Evolutionary conservation across 2,888 invertebrate species (phyloP), one percentile per base, ranked within the genome.

Genomic region (Aporophyla lueneburgensis): DNA sequence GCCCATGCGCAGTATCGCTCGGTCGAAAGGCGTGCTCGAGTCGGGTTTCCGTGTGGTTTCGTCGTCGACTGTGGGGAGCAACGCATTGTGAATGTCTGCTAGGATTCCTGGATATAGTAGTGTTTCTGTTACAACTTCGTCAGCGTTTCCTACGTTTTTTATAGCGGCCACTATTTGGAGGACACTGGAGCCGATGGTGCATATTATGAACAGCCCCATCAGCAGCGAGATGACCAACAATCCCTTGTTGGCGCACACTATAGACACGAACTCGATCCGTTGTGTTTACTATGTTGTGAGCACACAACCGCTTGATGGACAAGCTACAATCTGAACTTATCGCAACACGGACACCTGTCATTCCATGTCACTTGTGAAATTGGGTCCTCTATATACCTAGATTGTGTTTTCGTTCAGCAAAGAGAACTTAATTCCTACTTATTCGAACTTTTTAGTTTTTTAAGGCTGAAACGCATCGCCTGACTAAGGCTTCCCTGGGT

Each of bases 141-240:
- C 53, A n/a, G 16, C n/a, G 16, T 40, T 67, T 19, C 4, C 24
- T 19, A 10, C 46, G 46, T 3, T 24, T 19, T 63, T 63, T 19
- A 63, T 46, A 46, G 46, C 63, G 46, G 83, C 84, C n/a, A 89
- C 0, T 77, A 95, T 87, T 89, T 94, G 94, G 74, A 93, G 19
- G 46, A 91, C 69, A 72, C 93, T 89, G 6, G 87, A 84, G 33
- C 89, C 74, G 77, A 95, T 62, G 65, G 91, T 85, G 84, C 90
- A 89, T 83, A 85, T 88, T 85, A 93, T 91, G 87, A 94, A 91
- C 83, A 82, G 80, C 73, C 91, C 94, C 95, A 96, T 95, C 87
- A 92, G 49, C 82, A 94, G 10, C 63, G 94, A 93, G 59, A 94
- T 83, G 78, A 88, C 87, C 81, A 92, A 27, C 86, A 96, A 74